Percentiles rank a stretch among this genome's conserved stretches.
These are phyloP conservation scores for Acrocephalus arundinaceus DNA, from an alignment of 2,113 vertebrate species.

Conservation along the genomic window DNA sequence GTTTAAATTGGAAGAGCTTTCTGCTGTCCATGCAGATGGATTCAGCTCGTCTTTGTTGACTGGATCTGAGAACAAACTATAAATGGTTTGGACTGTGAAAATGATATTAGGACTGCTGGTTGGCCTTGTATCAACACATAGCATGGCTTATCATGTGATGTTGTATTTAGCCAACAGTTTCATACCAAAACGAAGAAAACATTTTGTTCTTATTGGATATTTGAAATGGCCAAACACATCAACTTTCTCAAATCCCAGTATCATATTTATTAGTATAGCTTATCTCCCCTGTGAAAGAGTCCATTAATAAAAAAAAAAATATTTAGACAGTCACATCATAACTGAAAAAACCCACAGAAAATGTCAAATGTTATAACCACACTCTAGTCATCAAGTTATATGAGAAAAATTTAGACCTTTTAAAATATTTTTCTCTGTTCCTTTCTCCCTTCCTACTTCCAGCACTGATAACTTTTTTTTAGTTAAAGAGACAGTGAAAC, in stretches of 20 bases:
- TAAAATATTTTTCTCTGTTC: neutral
- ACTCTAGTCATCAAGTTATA: neutral
- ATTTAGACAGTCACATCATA: constrained; percentile 17
- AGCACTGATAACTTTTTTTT: neutral
- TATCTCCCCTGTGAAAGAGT: constrained; percentile 10
- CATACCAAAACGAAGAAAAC: constrained; percentile 35
- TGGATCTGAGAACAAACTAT: constrained; percentile 40
- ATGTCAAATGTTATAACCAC: neutral
- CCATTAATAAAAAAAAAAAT: constrained; percentile 25
- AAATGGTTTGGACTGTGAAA: constrained; percentile 39
- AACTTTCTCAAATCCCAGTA: neutral
- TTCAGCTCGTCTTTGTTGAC: neutral
- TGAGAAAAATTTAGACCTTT: neutral
- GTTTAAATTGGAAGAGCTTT: neutral
- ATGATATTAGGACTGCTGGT: neutral
- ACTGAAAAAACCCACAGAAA: neutral
- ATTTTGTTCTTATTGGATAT: constrained; percentile 28
- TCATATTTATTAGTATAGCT: neutral
- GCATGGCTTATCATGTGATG: neutral
- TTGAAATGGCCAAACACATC: constrained; percentile 12
- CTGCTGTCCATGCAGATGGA: neutral
- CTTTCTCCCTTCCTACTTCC: neutral
- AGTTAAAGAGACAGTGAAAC: neutral
- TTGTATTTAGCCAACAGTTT: constrained; percentile 40
- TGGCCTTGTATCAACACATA: constrained; percentile 29